Percentiles rank a stretch among this genome's conserved stretches.
These are phyloP conservation scores for Microcebus lehilahytsara DNA, from an alignment of 2,113 vertebrate genomes.

Conservation along the genomic window DNA sequence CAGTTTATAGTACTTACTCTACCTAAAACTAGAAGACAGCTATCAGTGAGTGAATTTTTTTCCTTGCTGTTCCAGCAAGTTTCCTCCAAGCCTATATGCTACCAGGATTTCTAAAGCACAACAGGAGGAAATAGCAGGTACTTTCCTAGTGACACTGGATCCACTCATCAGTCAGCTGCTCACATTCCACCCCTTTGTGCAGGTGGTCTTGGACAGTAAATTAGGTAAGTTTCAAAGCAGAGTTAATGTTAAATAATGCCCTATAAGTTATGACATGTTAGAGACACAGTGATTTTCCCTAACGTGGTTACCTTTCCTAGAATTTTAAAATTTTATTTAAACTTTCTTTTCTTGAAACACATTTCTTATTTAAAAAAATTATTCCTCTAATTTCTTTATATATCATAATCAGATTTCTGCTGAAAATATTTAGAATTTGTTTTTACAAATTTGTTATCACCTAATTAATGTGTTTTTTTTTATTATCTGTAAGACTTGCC, in stretches of 20 bases:
- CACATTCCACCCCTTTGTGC: slow-evolving; percentile 86
- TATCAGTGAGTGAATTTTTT: background rate
- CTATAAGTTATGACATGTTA: background rate
- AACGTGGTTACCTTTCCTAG: background rate
- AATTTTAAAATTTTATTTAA: background rate
- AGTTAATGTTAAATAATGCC: background rate
- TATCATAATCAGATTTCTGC: slow-evolving; percentile 2
- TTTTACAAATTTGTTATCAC: background rate
- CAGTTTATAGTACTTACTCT: background rate
- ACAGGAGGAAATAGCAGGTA: slow-evolving; percentile 86
- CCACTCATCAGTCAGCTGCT: slow-evolving; percentile 90
- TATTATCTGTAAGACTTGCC: slow-evolving; percentile 81
- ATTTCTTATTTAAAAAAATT: background rate
- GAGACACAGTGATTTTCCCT: background rate
- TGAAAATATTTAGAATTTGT: background rate
- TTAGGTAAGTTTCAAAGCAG: slow-evolving; percentile 83
- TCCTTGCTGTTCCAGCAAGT: slow-evolving; percentile 83
- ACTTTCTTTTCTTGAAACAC: slow-evolving; percentile 20
- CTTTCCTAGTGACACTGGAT: slow-evolving; percentile 90
- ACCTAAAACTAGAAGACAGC: background rate
- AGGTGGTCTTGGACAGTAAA: slow-evolving; percentile 85
- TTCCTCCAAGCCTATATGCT: slow-evolving; percentile 90
- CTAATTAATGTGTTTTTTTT: background rate
- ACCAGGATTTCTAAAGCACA: slow-evolving; percentile 80
- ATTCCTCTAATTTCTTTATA: background rate